phyloP scores from a whole-genome alignment of 2,113 vertebrate species.

The Heterotis niloticus region DNA sequence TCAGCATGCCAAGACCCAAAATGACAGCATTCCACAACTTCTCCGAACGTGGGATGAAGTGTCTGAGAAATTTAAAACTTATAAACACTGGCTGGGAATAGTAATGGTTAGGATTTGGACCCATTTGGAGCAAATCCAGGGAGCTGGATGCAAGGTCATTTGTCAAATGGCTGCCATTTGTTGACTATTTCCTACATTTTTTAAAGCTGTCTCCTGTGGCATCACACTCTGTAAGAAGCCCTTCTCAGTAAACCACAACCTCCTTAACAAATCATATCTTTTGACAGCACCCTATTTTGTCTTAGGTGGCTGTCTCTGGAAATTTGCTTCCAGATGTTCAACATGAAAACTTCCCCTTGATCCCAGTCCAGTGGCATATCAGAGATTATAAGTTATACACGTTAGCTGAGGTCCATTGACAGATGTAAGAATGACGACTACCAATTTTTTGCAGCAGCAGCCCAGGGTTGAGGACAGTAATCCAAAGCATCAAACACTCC shows the following conservation, averaged over 20 bases:
- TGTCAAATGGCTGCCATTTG: conserved; percentile 3
- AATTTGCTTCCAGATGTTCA: neutral
- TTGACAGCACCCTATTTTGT: neutral
- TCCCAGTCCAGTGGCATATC: neutral
- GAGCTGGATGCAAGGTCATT: neutral
- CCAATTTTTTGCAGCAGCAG: neutral
- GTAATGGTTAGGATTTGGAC: neutral
- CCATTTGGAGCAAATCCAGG: neutral
- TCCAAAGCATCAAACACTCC: neutral
- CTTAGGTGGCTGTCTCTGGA: neutral
- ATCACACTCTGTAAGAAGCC: neutral
- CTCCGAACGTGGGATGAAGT: neutral
- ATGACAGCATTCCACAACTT: too few species aligned
- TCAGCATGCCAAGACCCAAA: too few species aligned
- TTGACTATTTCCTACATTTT: conserved; percentile 3
- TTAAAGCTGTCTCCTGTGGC: neutral
- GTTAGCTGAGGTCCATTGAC: neutral
- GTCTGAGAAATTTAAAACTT: neutral
- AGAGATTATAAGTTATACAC: neutral
- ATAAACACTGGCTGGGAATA: neutral
- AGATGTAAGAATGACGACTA: neutral
- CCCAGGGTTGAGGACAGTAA: neutral
- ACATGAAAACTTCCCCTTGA: neutral
- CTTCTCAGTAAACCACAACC: conserved; percentile 1
- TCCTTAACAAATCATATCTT: neutral